These are phyloP conservation scores for Poecilia velifera DNA, from an alignment of 2,797 vertebrate species.

Conservation along the genomic window DNA sequence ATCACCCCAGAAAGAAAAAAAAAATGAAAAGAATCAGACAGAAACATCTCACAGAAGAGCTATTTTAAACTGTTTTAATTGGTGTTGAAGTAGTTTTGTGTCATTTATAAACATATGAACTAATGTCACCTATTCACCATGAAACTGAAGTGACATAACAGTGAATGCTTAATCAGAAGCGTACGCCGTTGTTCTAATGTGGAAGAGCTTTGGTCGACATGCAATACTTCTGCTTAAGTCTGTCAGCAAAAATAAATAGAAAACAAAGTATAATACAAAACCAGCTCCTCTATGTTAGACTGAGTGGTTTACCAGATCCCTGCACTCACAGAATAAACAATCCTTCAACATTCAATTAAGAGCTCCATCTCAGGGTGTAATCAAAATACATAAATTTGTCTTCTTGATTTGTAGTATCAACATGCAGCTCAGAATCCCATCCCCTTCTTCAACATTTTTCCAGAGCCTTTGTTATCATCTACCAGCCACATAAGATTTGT, in stretches of 20 bases:
- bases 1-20: not conserved
- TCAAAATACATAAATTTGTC: constrained; percentile 18
- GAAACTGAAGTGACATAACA: constrained; percentile 16
- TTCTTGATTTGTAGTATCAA: constrained; percentile 11
- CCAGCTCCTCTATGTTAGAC: constrained; percentile 15
- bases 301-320: constrained; percentile 13
- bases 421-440: constrained; percentile 19
- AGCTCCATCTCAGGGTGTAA: constrained; percentile 14
- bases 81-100: constrained; percentile 13
- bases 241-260: constrained; percentile 67
- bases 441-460: constrained; percentile 22
- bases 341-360: constrained; percentile 29
- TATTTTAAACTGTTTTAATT: constrained; percentile 28
- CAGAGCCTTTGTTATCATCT: constrained; percentile 43
- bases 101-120: constrained; percentile 29
- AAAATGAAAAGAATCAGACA: not conserved
- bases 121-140: not conserved
- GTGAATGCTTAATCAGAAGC: constrained; percentile 11
- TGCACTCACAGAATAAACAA: constrained; percentile 27
- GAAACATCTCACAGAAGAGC: not conserved
- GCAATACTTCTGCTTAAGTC: constrained; percentile 10
- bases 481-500: constrained; percentile 22
- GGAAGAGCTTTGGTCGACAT: not conserved
- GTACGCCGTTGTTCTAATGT: constrained; percentile 10
- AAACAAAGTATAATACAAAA: constrained; percentile 40